phyloP scores from a whole-genome alignment of 2,888 invertebrate species.

The Archaeoteleia sp. region DNA sequence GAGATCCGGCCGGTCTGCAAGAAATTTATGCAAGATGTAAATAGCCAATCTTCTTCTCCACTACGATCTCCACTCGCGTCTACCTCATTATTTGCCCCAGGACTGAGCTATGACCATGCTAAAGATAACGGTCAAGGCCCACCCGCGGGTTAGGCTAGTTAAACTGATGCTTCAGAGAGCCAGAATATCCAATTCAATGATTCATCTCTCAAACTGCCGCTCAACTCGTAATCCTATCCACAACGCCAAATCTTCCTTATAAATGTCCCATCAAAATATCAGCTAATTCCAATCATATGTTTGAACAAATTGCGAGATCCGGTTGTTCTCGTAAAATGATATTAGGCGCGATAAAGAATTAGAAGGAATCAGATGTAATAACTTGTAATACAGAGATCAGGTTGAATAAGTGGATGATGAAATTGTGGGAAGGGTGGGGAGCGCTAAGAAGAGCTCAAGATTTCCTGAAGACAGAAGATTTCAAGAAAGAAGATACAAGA shows the following conservation, averaged over 20 bases:
- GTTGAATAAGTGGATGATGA: no score
- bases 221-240: no score
- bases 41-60: constrained; percentile 74
- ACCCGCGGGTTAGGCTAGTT: constrained; percentile 71
- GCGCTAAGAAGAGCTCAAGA: constrained; percentile 74
- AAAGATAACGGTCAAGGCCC: constrained; percentile 65
- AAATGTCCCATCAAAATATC: no score
- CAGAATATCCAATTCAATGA: not conserved
- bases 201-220: no score
- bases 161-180: constrained; percentile 50
- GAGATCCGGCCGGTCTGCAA: constrained; percentile 99
- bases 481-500: constrained; percentile 3
- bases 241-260: no score
- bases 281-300: no score
- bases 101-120: constrained; percentile 69
- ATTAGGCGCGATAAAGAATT: no score
- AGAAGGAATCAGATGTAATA: no score
- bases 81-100: constrained; percentile 71
- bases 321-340: no score
- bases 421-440: constrained; percentile 53
- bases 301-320: no score
- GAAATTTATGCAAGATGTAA: constrained; percentile 99
- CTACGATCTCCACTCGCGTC: constrained; percentile 71
- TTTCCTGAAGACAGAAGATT: constrained; percentile 53
- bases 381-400: no score